These are phyloP conservation scores for Eilema griseolum DNA, from an alignment of 2,888 invertebrate genomes.

Conservation along the genomic window DNA sequence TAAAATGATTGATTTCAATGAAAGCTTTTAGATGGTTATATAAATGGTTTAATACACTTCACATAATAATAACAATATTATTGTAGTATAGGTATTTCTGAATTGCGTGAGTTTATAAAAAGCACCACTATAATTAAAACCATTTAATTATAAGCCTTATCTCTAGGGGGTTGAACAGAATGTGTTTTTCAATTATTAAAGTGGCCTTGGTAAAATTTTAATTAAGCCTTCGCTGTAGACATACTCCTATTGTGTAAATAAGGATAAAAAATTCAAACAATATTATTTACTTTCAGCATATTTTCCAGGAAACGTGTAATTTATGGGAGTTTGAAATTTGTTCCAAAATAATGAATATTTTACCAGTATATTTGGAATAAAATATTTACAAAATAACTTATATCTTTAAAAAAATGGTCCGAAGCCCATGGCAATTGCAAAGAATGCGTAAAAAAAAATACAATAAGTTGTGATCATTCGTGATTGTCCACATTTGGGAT, in stretches of 20 bases:
- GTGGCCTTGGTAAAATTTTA: constrained; percentile 40
- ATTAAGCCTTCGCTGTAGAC: constrained; percentile 30
- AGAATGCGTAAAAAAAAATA: too few species aligned
- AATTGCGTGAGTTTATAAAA: neutral
- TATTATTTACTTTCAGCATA: neutral
- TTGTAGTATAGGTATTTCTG: neutral
- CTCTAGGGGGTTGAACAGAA: constrained; percentile 28
- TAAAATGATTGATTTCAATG: too few species aligned
- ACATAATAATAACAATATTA: neutral
- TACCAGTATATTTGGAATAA: too few species aligned
- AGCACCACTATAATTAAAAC: constrained; percentile 20
- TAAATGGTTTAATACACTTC: too few species aligned
- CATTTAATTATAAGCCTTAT: constrained; percentile 38
- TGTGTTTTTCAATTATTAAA: constrained; percentile 39
- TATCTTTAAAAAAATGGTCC: too few species aligned
- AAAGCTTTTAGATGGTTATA: too few species aligned
- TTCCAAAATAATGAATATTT: neutral
- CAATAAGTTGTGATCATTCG: too few species aligned
- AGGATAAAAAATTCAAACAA: neutral
- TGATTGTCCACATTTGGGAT: too few species aligned
- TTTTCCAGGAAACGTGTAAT: neutral
- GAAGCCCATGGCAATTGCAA: too few species aligned
- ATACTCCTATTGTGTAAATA: constrained; percentile 10
- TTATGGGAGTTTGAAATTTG: neutral
- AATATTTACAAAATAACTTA: neutral